These are phyloP conservation scores for Rhopilema esculentum DNA, from an alignment of 30 jellyfish, hydroid and myxozoan species.

Conservation along the genomic window DNA sequence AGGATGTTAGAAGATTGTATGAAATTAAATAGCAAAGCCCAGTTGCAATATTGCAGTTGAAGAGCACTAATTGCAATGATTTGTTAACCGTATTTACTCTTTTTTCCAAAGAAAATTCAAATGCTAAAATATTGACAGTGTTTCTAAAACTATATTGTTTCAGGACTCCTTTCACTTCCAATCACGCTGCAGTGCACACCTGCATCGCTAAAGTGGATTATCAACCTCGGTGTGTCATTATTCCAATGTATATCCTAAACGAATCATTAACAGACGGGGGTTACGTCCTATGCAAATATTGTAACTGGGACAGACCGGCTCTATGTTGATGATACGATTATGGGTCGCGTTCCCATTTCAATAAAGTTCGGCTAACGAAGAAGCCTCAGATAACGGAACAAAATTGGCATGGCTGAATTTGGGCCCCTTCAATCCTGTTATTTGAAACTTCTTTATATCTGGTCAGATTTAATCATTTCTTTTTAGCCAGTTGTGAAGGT, in stretches of 20 bases:
- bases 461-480: too few species aligned
- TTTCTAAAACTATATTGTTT: background rate
- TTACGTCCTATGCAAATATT: background rate
- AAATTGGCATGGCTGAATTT: too few species aligned
- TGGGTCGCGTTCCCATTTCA: too few species aligned
- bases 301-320: background rate
- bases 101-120: background rate
- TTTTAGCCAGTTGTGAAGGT: too few species aligned
- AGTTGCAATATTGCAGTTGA: background rate
- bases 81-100: background rate
- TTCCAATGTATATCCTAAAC: background rate
- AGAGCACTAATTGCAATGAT: background rate
- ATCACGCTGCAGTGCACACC: background rate
- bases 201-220: background rate
- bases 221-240: background rate
- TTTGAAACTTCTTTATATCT: too few species aligned
- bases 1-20: background rate
- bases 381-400: too few species aligned
- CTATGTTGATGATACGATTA: background rate
- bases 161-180: background rate
- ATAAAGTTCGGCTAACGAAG: too few species aligned
- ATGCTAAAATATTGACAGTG: background rate
- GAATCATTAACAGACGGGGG: background rate
- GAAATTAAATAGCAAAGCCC: background rate
- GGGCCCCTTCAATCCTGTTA: too few species aligned